Evolutionary conservation across 1,140 invertebrate species (phyloP), one percentile per base, ranked within the genome.

Genomic region (Pteromalus puparum): DNA sequence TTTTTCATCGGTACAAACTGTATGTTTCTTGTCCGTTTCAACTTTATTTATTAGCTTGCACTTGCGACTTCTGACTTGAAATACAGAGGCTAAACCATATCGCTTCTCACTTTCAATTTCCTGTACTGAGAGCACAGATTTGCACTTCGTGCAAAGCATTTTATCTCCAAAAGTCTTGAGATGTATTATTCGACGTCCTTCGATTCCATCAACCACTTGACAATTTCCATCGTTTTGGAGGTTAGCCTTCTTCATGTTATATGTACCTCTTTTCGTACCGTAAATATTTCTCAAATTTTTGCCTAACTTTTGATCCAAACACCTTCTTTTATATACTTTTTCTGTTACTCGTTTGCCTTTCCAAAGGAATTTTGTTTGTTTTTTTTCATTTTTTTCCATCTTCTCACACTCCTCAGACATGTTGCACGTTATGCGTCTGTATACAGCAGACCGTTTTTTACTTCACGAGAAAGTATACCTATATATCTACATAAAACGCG

Each of bases 21-120:
- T 70, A 46, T 75, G 38, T 6, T 46, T 42, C 21, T 75, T 75
- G 38, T 75, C 73, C 21, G 73, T 12, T 24, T n/a, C 73, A 46
- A 46, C 73, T 24, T 21, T 24, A 75, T 13, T n/a, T n/a, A 42
- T 18, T n/a, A 26, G 10, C n/a, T 42, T 21, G 34, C 24, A 75
- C 13, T 73, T 10, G 38, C 18, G 30, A 73, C 70, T 3, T 34
- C 24, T 28, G 15, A 73, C 30, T 48, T 30, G 9, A 15, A 73
- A 73, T 73, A 73, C 70, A 15, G 30, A 73, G 5, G 70, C 70
- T 34, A 73, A 73, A 30, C 28, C 30, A 6, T 5, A 38, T 34
- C 18, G 70, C 28, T 73, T 73, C 28, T 73, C 15, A 73, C 28
- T 30, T 73, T 18, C 9, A 30, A 73, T 30, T 18, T 73, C 15